phyloP scores from a whole-genome alignment of 2,888 invertebrate species.

The Colostygia pectinataria region DNA sequence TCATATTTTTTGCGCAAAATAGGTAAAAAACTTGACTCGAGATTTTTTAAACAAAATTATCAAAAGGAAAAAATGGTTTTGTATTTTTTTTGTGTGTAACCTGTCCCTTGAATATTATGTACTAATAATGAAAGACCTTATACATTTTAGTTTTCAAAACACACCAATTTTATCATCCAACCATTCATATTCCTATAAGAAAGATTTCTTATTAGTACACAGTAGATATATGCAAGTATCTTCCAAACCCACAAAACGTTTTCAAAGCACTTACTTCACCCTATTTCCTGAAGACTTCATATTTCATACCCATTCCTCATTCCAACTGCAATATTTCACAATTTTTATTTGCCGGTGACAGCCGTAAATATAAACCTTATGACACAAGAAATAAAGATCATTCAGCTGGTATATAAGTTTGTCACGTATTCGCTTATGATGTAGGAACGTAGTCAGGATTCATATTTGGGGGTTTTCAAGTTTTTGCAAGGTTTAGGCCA shows the following conservation, averaged over 20 bases:
- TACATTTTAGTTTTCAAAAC: too few relatives aligned
- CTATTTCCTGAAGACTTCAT: conserved; percentile 50
- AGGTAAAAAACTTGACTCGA: too few relatives aligned
- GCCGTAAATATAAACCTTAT: conserved; percentile 40
- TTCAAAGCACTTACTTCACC: conserved; percentile 41
- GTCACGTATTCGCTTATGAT: conserved; percentile 39
- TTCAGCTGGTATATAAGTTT: conserved; percentile 43
- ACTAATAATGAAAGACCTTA: too few relatives aligned
- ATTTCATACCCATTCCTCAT: conserved; percentile 30
- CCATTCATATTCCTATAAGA: conserved; percentile 3
- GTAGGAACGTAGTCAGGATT: conserved; percentile 11
- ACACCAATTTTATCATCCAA: too few relatives aligned
- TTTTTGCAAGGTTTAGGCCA: background rate
- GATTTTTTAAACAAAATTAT: too few relatives aligned
- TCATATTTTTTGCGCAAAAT: too few relatives aligned
- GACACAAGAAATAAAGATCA: conserved; percentile 34
- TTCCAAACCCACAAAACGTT: conserved; percentile 27
- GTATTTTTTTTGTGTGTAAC: too few relatives aligned
- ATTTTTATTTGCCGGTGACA: conserved; percentile 31
- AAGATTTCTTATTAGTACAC: conserved; percentile 26
- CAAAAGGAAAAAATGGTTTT: too few relatives aligned
- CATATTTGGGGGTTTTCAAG: background rate
- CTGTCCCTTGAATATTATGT: too few relatives aligned
- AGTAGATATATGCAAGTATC: conserved; percentile 24
- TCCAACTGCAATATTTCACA: conserved; percentile 30